phyloP scores from a whole-genome alignment of 1,140 invertebrate genomes.

The Colletes gigas region DNA sequence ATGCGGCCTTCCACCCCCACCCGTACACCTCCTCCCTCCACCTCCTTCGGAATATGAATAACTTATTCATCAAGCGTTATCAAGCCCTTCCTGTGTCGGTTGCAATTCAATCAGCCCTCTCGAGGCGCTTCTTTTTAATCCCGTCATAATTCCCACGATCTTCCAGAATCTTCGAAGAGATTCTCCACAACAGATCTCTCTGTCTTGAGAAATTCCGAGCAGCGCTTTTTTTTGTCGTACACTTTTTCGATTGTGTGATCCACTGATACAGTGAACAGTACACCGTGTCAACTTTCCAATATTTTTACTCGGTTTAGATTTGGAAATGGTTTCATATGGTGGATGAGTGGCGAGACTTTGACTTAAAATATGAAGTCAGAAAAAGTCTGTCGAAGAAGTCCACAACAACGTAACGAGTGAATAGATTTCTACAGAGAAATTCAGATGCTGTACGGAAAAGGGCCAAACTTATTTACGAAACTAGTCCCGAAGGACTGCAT shows the following conservation, averaged over 20 bases:
- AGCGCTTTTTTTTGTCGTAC: not conserved
- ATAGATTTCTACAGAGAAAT: no score
- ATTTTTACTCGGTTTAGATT: no score
- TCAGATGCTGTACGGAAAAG: no score
- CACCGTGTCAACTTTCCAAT: no score
- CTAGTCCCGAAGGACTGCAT: no score
- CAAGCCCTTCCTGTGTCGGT: constrained; percentile 25
- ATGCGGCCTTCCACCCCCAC: constrained; percentile 3
- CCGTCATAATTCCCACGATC: constrained; percentile 14
- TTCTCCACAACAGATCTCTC: not conserved
- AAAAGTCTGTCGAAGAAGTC: no score
- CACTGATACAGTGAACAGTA: no score
- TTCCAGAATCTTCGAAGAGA: not conserved
- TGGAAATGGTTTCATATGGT: no score
- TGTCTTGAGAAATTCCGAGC: not conserved
- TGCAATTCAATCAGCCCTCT: constrained; percentile 29
- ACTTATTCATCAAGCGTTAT: constrained; percentile 51
- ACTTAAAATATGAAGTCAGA: no score
- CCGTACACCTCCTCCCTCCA: not conserved
- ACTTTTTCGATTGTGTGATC: not conserved
- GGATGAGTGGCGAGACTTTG: no score
- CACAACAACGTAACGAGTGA: no score
- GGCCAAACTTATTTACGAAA: no score
- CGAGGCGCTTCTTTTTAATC: constrained; percentile 30
- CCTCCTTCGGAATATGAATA: constrained; percentile 34